Base-by-base conservation (phyloP, 1,140 invertebrate species). In the Drosophila lowei region DNA sequence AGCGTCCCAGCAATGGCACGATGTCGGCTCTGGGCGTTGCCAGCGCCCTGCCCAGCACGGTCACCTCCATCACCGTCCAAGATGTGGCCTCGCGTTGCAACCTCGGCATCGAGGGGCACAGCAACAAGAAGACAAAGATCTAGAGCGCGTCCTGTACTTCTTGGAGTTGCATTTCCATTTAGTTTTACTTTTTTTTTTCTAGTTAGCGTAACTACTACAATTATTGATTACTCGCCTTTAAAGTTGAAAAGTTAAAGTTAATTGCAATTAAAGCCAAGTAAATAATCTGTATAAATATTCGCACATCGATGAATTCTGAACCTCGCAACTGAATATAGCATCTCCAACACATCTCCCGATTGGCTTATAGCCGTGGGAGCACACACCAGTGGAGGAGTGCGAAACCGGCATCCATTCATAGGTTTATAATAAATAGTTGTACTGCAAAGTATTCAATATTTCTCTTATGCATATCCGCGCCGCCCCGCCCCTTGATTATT, bases 71-170 rank as follows among this genome's bases (percentile, higher is more conserved):
- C 18, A 18, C 18, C 2, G 60, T 56, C 9, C 77, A 80, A 46
- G 90, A 91, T 62, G 62, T 91, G 8, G 71, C 74, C 6, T 89
- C 89, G 13, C 79, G 89, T 18, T 91, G 90, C 59, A 91, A 79
- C 54, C 67, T 91, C 23, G 90, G 90, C 53, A 91, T 91, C 16
- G 90, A 91, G 70, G 90, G 90, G 0, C 90, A 91, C 67, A 90
- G 66, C 54, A 89, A 61, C 55, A 91, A 91, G 64, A 90, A 90
- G 72, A 72, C 88, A 0, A 91, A 91, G 58, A 71, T 89, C 15
- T 91, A 77, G 21, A 54, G 3, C n/a, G 3, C 21, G 21, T 38
- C 43, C 18, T 23, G 44, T 46, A 15, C 23, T 41, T 30, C 18
- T 54, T 61, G 13, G 43, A 55, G 43, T 38, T 47, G 15, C 49